These are phyloP conservation scores for Vidua chalybeata DNA, from an alignment of 2,113 vertebrate genomes.

Conservation along the genomic window DNA sequence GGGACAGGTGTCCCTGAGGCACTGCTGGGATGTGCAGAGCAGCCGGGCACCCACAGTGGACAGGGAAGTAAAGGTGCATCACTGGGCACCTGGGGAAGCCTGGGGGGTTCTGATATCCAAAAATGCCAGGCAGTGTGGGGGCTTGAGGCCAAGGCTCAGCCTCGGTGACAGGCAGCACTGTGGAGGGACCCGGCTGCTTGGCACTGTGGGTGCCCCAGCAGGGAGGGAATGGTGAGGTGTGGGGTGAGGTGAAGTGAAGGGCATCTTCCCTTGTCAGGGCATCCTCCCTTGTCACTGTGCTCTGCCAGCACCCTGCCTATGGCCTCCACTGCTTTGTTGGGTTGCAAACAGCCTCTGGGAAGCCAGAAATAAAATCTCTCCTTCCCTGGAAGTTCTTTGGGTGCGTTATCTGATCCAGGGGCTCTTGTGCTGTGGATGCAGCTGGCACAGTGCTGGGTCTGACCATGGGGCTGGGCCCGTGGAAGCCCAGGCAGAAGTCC, in stretches of 20 bases:
- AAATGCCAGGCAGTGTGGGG: background rate
- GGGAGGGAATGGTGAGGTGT: background rate
- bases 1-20: background rate
- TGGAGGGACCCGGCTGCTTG: accelerated
- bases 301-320: accelerated
- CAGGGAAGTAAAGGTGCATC: background rate
- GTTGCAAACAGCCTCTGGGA: background rate
- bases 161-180: accelerated
- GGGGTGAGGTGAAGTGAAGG: background rate
- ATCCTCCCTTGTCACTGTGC: background rate
- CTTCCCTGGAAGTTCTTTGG: background rate
- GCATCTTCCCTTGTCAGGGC: background rate
- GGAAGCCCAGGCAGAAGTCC: background rate
- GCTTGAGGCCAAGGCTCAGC: background rate
- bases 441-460: background rate
- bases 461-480: accelerated
- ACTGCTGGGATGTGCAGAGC: background rate
- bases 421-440: background rate
- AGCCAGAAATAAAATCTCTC: constrained; percentile 13
- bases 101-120: accelerated
- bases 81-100: background rate
- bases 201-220: background rate
- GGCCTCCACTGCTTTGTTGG: background rate
- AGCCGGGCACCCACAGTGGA: accelerated
- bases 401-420: background rate